Evolutionary conservation across 2,797 vertebrate species (phyloP), one percentile per base, ranked within the genome.

Genomic region (Dallia pectoralis): DNA sequence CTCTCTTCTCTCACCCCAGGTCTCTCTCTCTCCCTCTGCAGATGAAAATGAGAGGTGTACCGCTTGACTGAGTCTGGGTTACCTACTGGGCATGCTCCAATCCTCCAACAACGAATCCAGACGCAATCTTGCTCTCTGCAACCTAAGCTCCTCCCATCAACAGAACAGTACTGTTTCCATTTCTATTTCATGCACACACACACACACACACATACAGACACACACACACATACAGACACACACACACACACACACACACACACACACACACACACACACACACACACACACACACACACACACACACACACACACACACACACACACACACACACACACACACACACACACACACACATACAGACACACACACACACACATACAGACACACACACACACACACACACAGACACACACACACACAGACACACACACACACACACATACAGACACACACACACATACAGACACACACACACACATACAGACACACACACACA

Each of bases 21-120:
- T 64, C 61, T 69, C 76, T 71, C 72, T 47, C 69, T 53, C 56
- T 74, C 74, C 81, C 80, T 83, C 84, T 80, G 88, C 86, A 73
- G 85, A 85, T 84, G 80, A 83, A 81, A 74, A 77, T 74, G 75
- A 62, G 70, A 78, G 70, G 75, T 8, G 67, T 71, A 63, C 51
- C 67, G 73, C 77, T 76, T 49, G 25, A 77, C 74, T n/a, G n/a
- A 72, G 79, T 63, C 75, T 77, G 77, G 3, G 69, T 47, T 44
- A 29, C 66, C 48, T 22, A 82, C 84, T 85, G 88, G 84, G 86
- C 84, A 90, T 88, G 87, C 84, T 86, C 86, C 11, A 71, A 73
- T 75, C 64, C 36, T 67, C 51, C 53, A 71, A 74, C 82, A 77
- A 74, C 81, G 83, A 69, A 78, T 81, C 69, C 32, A 33, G 68